Evolutionary conservation across 2,113 vertebrate species (phyloP).

Genomic region (Vireo altiloquus): DNA sequence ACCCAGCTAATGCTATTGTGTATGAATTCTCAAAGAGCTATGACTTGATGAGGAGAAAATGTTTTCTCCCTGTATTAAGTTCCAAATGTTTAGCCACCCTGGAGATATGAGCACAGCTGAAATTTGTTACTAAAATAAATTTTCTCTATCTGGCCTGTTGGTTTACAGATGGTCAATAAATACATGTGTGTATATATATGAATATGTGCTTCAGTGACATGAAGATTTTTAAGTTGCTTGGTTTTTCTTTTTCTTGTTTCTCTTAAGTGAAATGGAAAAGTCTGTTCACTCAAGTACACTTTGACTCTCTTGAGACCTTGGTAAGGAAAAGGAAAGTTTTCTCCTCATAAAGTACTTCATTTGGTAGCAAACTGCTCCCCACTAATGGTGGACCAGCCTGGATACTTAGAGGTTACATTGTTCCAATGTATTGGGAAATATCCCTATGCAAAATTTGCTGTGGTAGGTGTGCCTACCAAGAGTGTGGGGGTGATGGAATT

Average conservation of each 20-base stretch:
- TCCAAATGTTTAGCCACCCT: conserved; percentile 1
- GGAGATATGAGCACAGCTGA: neutral
- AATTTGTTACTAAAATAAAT: conserved; percentile 6
- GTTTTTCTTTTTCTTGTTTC: neutral
- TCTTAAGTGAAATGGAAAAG: neutral
- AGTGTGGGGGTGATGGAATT: neutral
- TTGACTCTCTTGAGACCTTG: neutral
- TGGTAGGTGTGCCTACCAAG: neutral
- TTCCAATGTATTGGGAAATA: neutral
- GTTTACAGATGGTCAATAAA: neutral
- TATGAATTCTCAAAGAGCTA: neutral
- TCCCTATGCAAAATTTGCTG: neutral
- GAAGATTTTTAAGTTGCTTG: neutral
- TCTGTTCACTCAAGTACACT: neutral
- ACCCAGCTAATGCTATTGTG: neutral
- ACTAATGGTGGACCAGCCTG: neutral
- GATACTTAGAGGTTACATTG: neutral
- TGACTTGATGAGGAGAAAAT: conserved; percentile 32
- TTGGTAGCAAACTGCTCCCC: neutral
- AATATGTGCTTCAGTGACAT: neutral
- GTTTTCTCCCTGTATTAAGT: neutral
- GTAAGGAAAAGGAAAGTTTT: neutral
- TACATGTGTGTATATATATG: neutral
- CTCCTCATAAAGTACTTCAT: neutral
- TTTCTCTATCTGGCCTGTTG: neutral